These are phyloP conservation scores for Cryptocheilus praepositus DNA, from an alignment of 2,888 invertebrate species.

Conservation along the genomic window DNA sequence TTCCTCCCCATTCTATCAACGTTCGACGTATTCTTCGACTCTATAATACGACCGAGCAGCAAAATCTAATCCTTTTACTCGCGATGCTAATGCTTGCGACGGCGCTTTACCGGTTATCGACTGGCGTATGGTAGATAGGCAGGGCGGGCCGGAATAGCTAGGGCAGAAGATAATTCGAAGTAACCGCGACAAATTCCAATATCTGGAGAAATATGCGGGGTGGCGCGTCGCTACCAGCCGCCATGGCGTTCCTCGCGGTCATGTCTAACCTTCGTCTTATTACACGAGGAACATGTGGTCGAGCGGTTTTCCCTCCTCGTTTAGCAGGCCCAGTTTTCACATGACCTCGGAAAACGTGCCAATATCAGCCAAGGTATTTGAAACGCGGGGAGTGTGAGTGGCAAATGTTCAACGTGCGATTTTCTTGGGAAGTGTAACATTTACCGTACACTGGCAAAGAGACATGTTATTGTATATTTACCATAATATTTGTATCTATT, in stretches of 20 bases:
- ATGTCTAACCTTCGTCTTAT: constrained; percentile 69
- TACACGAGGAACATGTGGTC: constrained; percentile 55
- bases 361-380: not conserved
- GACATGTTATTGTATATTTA: no score
- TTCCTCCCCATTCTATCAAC: no score
- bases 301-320: constrained; percentile 49
- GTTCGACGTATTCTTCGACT: no score
- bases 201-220: constrained; percentile 72
- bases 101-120: constrained; percentile 55
- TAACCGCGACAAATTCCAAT: constrained; percentile 74
- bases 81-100: constrained; percentile 38
- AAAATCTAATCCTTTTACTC: constrained; percentile 27
- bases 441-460: no score
- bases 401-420: no score
- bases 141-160: constrained; percentile 65
- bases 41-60: no score
- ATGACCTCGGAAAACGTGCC: not conserved
- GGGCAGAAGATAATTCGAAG: constrained; percentile 72
- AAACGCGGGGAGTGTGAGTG: no score
- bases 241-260: constrained; percentile 69
- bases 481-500: no score
- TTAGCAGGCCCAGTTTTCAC: constrained; percentile 2
- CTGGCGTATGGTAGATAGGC: constrained; percentile 54
- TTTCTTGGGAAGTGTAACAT: no score
- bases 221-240: constrained; percentile 66